Base-by-base conservation (phyloP, 2,113 vertebrate genomes). In the Triplophysa dalaica region DNA sequence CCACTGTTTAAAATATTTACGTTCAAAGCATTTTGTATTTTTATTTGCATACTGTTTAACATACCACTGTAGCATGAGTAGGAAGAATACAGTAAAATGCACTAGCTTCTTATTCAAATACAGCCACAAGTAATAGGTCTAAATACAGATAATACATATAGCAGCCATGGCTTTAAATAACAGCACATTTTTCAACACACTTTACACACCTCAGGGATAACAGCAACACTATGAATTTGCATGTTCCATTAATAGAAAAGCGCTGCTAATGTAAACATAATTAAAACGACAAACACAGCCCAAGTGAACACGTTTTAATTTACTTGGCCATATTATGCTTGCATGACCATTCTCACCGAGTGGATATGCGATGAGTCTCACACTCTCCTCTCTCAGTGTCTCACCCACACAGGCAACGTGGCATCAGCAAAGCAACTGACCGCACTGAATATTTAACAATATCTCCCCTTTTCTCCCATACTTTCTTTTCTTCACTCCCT, bases 381-480 rank as follows among this genome's bases (percentile, higher is more conserved):
- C 66, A n/a, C n/a, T n/a, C n/a, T n/a, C n/a, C n/a, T n/a, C 8
- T 24, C 16, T 21, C 29, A 43, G 29, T 33, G 62, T 16, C 48
- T 33, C 68, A 64, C 60, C 45, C 38, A 70, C 43, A 29, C 69
- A 17, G 8, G 24, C 16, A 33, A 19, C 19, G 19, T 8, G 19
- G 19, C 54, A 17, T 1, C 11, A 63, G 61, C 7, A 77, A 64
- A 66, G 24, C 66, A 48, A 19, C 54, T 65, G 74, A 65, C 68
- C 78, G 66, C 66, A 61, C 63, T 78, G 68, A 72, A 85, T 80
- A 80, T 82, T 78, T 74, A 77, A 80, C 68, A 77, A 26, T 56
- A 62, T 64, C 16, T 63, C 52, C 10, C 19, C 17, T 50, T 52
- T 13, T 9, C 45, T 2, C 17, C 24, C 48, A 38, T 19, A 1